phyloP scores from a whole-genome alignment of 2,113 vertebrate genomes.

The Chelonoidis abingdonii region DNA sequence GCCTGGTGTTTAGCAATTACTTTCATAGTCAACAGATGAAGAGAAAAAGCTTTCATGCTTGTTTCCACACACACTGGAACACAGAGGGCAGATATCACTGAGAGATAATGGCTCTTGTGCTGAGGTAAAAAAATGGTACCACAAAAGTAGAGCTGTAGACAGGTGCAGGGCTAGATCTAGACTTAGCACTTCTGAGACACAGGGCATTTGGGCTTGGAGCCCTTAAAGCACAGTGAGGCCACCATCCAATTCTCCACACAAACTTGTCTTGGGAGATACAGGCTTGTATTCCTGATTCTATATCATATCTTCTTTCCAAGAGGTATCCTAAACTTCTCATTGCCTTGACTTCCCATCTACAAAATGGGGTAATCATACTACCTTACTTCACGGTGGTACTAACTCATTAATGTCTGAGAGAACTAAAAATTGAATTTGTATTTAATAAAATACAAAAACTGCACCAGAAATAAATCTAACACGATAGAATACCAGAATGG shows the following conservation, averaged over 20 bases:
- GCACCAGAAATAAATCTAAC: too few species aligned
- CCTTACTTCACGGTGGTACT: too few species aligned
- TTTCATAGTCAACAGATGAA: not conserved
- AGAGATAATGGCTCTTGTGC: not conserved
- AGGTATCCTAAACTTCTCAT: not conserved
- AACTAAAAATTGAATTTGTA: too few species aligned
- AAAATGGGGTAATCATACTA: too few species aligned
- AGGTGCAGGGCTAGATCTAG: not conserved
- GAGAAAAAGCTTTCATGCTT: not conserved
- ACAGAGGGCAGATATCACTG: not conserved
- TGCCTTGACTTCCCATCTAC: too few species aligned
- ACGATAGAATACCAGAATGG: too few species aligned
- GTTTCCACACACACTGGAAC: not conserved
- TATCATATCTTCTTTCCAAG: not conserved
- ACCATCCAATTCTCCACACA: slow-evolving; percentile 14
- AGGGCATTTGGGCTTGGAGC: slow-evolving; percentile 26
- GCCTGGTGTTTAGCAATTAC: not conserved
- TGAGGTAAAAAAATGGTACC: not conserved
- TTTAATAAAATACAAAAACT: too few species aligned
- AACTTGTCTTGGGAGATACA: slow-evolving; percentile 2
- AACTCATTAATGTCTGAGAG: too few species aligned
- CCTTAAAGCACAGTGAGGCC: slow-evolving; percentile 15
- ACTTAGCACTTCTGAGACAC: slow-evolving; percentile 1
- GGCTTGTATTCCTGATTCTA: not conserved
- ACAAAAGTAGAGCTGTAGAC: slow-evolving; percentile 35